A percentile compares a stretch with the other conserved stretches of the same genome.
Evolutionary conservation across 2,113 vertebrate genomes (phyloP).

Genomic region (Brachyhypopomus occidentalis): DNA sequence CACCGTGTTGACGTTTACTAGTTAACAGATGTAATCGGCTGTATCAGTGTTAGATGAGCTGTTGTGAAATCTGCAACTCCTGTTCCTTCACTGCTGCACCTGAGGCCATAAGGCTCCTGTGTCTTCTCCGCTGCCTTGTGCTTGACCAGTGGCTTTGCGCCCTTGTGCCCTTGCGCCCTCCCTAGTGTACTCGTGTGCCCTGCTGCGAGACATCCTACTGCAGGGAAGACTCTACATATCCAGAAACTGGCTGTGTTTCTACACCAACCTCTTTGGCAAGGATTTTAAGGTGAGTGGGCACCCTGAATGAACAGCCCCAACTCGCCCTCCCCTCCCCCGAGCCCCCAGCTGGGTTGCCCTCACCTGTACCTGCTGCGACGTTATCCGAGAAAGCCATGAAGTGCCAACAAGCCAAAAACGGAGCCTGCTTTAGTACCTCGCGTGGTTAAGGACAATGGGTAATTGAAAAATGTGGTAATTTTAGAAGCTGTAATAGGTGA

Average conservation of each 20-base stretch:
- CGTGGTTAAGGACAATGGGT: too few relatives aligned
- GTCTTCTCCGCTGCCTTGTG: neutral
- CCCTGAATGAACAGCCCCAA: neutral
- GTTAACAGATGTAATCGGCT: neutral
- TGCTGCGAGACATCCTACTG: slow-evolving; percentile 91
- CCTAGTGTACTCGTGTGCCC: slow-evolving; percentile 92
- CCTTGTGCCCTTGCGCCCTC: neutral
- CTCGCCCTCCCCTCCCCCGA: too few relatives aligned
- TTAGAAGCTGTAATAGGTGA: neutral
- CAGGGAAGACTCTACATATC: slow-evolving; percentile 97
- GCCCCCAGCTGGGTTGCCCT: too few relatives aligned
- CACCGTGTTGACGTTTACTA: neutral
- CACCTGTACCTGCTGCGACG: too few relatives aligned
- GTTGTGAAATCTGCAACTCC: neutral
- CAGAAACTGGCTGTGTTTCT: slow-evolving; percentile 95
- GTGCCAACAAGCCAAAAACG: too few relatives aligned
- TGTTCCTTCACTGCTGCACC: neutral
- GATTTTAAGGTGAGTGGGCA: slow-evolving; percentile 87
- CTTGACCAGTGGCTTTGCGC: neutral
- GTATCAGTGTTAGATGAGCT: neutral
- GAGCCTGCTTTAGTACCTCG: too few relatives aligned
- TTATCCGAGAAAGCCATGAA: too few relatives aligned
- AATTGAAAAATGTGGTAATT: neutral
- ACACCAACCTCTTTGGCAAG: slow-evolving; percentile 94
- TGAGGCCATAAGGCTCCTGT: neutral